phyloP scores from a whole-genome alignment of 2,888 invertebrate species.

The Itoplectis maculator region DNA sequence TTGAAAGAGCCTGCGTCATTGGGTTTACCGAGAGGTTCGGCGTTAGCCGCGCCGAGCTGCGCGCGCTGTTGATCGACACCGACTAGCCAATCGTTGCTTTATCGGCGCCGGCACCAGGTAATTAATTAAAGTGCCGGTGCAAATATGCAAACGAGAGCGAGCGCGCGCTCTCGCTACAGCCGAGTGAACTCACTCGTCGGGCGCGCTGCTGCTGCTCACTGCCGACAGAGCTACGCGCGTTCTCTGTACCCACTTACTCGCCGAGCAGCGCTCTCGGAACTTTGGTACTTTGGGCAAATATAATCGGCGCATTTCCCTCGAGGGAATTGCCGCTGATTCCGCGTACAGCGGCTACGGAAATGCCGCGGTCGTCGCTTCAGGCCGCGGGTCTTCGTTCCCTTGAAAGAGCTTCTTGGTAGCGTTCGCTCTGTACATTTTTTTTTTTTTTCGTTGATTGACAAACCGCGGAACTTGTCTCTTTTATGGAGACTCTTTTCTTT shows the following conservation, averaged over 20 bases:
- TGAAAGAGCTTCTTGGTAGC: no score
- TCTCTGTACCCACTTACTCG: constrained; percentile 15
- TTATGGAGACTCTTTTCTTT: no score
- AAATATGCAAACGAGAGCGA: constrained; percentile 74
- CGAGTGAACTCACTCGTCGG: constrained; percentile 54
- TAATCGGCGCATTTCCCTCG: constrained; percentile 77
- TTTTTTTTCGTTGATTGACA: no score
- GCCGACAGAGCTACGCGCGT: neutral
- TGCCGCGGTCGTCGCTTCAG: neutral
- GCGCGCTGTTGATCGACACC: constrained; percentile 27
- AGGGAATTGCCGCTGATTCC: constrained; percentile 59
- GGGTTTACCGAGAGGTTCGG: constrained; percentile 17
- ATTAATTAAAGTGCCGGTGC: constrained; percentile 82
- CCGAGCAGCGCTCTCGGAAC: constrained; percentile 58
- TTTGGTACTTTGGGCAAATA: constrained; percentile 78
- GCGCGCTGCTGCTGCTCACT: neutral
- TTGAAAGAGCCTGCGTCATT: constrained; percentile 1
- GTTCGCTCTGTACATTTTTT: no score
- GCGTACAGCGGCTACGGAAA: neutral
- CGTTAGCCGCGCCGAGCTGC: neutral
- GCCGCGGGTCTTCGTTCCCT: no score
- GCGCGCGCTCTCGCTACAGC: constrained; percentile 60
- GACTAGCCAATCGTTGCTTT: constrained; percentile 72
- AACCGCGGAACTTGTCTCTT: no score
- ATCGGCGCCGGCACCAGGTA: constrained; percentile 77